phyloP scores from a whole-genome alignment of 2,888 invertebrate species.

The Phaedon cochleariae region DNA sequence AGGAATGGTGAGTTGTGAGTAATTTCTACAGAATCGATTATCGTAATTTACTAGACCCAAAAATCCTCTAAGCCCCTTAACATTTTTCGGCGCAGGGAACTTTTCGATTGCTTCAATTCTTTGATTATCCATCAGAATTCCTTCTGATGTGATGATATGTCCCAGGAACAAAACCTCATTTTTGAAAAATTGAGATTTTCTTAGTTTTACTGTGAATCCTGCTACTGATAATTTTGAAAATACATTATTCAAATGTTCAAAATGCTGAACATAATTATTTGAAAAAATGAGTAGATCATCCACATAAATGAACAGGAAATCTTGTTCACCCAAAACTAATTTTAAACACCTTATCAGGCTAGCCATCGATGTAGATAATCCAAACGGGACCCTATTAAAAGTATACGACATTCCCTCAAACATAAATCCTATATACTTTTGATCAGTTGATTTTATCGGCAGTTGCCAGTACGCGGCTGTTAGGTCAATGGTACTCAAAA shows the following conservation, averaged over 20 bases:
- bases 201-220: background rate
- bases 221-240: background rate
- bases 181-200: background rate
- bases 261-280: background rate
- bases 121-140: background rate
- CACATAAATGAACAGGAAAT: background rate
- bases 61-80: conserved; percentile 2
- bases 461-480: conserved; percentile 15
- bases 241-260: background rate
- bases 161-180: background rate
- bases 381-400: background rate
- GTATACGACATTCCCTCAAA: conserved; percentile 5
- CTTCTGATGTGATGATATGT: background rate
- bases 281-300: conserved; percentile 6
- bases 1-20: background rate
- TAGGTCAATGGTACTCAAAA: conserved; percentile 9
- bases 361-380: background rate
- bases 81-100: too few relatives aligned
- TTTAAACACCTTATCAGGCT: background rate
- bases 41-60: conserved; percentile 2
- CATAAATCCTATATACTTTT: conserved; percentile 9
- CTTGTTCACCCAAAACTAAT: background rate
- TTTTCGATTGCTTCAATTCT: background rate
- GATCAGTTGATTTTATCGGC: background rate
- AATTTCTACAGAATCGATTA: conserved; percentile 1